These are phyloP conservation scores for Rhea americana DNA, from an alignment of 2,113 vertebrate genomes.

Conservation along the genomic window DNA sequence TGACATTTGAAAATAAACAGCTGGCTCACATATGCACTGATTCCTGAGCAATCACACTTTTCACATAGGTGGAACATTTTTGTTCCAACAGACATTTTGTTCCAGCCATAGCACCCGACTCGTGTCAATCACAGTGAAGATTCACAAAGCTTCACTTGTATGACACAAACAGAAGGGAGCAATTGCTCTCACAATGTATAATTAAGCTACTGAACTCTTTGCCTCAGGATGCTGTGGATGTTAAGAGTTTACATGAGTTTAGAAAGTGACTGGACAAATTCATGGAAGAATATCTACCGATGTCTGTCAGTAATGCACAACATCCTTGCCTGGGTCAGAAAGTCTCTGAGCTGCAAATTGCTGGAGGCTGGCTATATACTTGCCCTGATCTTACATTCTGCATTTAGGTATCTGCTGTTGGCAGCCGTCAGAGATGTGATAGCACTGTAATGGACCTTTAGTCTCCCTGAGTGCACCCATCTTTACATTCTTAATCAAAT, in stretches of 20 bases:
- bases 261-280: neutral
- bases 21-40: neutral
- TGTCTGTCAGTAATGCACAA: neutral
- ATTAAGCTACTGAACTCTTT: neutral
- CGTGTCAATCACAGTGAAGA: slow-evolving; percentile 44
- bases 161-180: neutral
- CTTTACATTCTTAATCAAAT: slow-evolving; percentile 20
- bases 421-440: neutral
- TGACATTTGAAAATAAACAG: slow-evolving; percentile 53
- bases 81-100: slow-evolving; percentile 50
- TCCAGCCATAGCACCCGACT: neutral
- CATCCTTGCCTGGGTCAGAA: neutral
- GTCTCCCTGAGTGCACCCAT: neutral
- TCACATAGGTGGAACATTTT: slow-evolving; percentile 30
- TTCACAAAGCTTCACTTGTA: slow-evolving; percentile 20
- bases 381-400: neutral
- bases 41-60: neutral
- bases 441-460: neutral
- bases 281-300: neutral
- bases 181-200: neutral
- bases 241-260: neutral
- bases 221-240: neutral
- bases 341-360: neutral
- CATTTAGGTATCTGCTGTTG: neutral
- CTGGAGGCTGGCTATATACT: neutral